Conservation (phyloP, 2,888 invertebrate genomes). For the Periphyllus acericola region DNA sequence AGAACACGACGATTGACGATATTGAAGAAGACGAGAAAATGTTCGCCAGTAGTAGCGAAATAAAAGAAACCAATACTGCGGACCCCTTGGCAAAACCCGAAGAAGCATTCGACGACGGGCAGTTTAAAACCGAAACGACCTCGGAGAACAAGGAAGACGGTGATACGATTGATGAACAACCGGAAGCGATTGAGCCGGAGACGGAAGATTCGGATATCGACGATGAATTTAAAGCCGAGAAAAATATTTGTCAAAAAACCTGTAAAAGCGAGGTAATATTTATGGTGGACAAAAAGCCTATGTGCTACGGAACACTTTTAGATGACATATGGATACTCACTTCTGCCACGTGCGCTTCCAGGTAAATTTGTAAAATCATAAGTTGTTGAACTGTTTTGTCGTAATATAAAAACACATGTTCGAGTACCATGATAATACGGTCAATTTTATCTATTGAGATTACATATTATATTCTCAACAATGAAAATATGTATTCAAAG, state of each 20-base stretch:
- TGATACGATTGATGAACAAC: background rate
- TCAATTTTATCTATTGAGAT: too few relatives aligned
- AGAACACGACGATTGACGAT: background rate
- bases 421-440: too few relatives aligned
- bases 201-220: slow-evolving; percentile 7
- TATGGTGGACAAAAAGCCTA: slow-evolving; percentile 62
- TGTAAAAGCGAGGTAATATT: slow-evolving; percentile 64
- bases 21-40: too few relatives aligned
- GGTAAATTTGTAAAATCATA: slow-evolving; percentile 62
- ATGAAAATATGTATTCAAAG: background rate
- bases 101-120: background rate
- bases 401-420: background rate
- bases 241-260: slow-evolving; percentile 60
- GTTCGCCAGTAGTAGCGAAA: background rate
- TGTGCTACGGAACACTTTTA: slow-evolving; percentile 65
- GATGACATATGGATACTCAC: slow-evolving; percentile 65
- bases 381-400: background rate
- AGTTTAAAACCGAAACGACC: slow-evolving; percentile 15
- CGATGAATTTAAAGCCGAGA: slow-evolving; percentile 29
- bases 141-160: background rate
- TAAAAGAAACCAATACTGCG: background rate
- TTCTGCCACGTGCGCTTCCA: slow-evolving; percentile 65
- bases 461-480: background rate
- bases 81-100: background rate
- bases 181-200: background rate